Conservation (phyloP, 2,888 invertebrate genomes). For the Rugalucina vietnamica region DNA sequence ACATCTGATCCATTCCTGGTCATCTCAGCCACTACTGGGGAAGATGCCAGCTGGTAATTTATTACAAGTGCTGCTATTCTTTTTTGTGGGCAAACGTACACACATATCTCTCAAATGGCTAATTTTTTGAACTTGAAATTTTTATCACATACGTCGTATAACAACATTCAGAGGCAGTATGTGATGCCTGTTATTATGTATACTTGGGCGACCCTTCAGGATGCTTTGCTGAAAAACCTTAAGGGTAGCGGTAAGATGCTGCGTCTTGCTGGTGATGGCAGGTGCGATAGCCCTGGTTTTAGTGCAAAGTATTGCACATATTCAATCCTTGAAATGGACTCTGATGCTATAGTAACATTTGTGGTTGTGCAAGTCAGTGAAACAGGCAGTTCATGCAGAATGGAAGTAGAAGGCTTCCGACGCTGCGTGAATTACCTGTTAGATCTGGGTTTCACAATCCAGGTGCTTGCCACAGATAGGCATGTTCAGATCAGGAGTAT, state of each 20-base stretch:
- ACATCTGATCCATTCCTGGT: conserved; percentile 30
- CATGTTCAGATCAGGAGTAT: conserved; percentile 42
- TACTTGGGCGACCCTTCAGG: conserved; percentile 29
- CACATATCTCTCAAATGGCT: not conserved
- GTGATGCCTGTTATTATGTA: conserved; percentile 36
- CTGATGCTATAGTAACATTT: conserved; percentile 27
- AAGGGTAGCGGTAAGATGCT: conserved; percentile 9
- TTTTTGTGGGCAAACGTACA: not conserved
- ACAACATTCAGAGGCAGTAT: conserved; percentile 31
- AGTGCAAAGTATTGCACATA: conserved; percentile 46
- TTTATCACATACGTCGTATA: conserved; percentile 22
- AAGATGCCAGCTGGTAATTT: conserved; percentile 34
- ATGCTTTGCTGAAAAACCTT: not conserved
- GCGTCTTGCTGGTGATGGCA: conserved; percentile 39
- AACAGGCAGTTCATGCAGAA: conserved; percentile 30
- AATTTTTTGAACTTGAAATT: conserved; percentile 28
- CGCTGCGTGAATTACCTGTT: conserved; percentile 32
- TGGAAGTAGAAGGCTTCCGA: conserved; percentile 25
- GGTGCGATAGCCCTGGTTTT: conserved; percentile 50
- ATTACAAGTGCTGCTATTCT: not conserved
- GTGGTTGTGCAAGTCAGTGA: conserved; percentile 38
- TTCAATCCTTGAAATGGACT: conserved; percentile 27
- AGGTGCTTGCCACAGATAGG: conserved; percentile 40
- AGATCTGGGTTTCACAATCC: conserved; percentile 35
- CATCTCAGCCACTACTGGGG: conserved; percentile 31